Evolutionary conservation across 37 sponge, comb jelly and placozoan genomes (phyloP), one percentile per base, ranked within the genome.

Genomic region (Aphrocallistes beatrix): DNA sequence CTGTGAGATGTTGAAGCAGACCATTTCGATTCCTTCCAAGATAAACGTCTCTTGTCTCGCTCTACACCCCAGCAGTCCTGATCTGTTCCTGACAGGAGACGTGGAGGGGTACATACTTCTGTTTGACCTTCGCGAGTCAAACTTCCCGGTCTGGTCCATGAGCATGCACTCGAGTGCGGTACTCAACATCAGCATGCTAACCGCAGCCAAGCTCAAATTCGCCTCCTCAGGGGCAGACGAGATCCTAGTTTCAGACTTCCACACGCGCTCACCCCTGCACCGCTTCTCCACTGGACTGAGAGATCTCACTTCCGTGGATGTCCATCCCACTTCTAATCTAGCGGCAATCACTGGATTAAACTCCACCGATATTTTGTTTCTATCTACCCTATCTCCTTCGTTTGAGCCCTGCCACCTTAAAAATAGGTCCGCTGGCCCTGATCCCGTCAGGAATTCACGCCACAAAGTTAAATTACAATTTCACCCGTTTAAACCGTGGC

Each of bases 1-100:
- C 83, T 92, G 91, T 81, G 97, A 96, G 86, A 50, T 92, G 86
- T 89, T 87, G 25, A 86, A 89, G 0, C 91, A 89, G 39, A 60
- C 75, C 28, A 50, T 87, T 32, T 3, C 21, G 6, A 19, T 60
- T 6, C 75, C 75, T 3, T 13, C n/a, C 3, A 60, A 60, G 34
- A 30, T 25, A 3, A 60, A 60, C 34, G 75, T 60, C 6, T 60
- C 75, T 60, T 60, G 28, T 60, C 75, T 60, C 10, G 75, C 75
- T 6, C 75, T 60, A 13, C 75, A 60, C 75, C 75, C 75, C 10
- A 60, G 28, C 34, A 60, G n/a, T 30, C 25, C 25, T 30, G 21
- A 60, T 30, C 75, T 60, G 34, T 60, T 60, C n/a, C 75, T 60
- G n/a, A 30, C 75, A 19, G 75, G 75, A 13, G 21, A 60, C 75